phyloP scores from a whole-genome alignment of 2,888 invertebrate species.

The Melinopterus prodromus region DNA sequence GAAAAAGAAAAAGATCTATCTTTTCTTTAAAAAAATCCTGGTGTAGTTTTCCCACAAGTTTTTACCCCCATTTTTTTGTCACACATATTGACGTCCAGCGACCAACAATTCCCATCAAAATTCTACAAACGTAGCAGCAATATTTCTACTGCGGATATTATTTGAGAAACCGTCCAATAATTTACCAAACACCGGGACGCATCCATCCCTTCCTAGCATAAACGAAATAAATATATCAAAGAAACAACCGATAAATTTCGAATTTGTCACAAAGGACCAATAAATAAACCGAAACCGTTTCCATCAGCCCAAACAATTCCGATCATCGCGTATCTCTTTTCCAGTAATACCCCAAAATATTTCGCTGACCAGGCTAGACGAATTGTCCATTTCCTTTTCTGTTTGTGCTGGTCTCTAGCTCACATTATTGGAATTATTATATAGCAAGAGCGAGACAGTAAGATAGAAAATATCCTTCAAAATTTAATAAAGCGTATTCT shows the following conservation, averaged over 20 bases:
- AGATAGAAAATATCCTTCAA: not conserved
- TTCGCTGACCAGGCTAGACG: not conserved
- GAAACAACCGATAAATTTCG: conserved; percentile 20
- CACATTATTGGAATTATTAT: conserved; percentile 15
- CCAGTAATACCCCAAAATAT: not conserved
- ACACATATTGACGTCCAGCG: not conserved
- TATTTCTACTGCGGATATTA: not conserved
- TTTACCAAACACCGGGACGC: conserved; percentile 12
- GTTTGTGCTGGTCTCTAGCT: conserved; percentile 21
- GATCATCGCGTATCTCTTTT: conserved; percentile 4
- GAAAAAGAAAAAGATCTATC: no score
- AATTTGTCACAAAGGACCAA: conserved; percentile 24
- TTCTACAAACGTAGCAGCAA: not conserved
- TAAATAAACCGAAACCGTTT: conserved; percentile 13
- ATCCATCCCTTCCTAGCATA: conserved; percentile 10
- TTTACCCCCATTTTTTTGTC: no score
- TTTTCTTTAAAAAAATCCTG: no score
- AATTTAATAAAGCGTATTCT: conserved; percentile 18
- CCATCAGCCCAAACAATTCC: conserved; percentile 11
- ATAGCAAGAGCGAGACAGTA: not conserved
- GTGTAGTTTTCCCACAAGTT: no score
- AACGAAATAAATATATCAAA: conserved; percentile 25
- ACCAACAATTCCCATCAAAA: not conserved
- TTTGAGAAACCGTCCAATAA: conserved; percentile 6
- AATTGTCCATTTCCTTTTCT: not conserved